phyloP scores from a whole-genome alignment of 2,888 invertebrate genomes.

The Diploptera punctata region DNA sequence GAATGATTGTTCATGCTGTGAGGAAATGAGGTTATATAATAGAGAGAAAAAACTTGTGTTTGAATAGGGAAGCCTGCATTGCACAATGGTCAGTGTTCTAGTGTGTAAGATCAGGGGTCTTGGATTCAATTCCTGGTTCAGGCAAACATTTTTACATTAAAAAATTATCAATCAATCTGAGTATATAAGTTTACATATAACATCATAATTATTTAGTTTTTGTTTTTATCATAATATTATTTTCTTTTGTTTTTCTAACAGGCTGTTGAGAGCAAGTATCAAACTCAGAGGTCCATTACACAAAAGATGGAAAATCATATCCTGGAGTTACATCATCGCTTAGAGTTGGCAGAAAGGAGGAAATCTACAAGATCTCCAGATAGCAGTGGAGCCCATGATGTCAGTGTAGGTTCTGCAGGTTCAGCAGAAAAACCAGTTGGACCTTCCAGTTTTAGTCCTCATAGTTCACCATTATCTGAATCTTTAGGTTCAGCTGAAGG shows the following conservation, averaged over 20 bases:
- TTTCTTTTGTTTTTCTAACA: conserved; percentile 47
- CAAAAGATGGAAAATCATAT: conserved; percentile 63
- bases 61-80: no score
- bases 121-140: no score
- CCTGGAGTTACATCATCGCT: conserved; percentile 58
- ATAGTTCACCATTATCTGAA: conserved; percentile 43
- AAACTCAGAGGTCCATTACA: conserved; percentile 61
- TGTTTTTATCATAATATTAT: no score
- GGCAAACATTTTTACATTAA: no score
- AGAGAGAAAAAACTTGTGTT: no score
- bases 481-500: conserved; percentile 43
- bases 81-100: no score
- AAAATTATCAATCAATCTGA: no score
- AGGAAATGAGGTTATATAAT: no score
- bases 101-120: no score
- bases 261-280: conserved; percentile 66
- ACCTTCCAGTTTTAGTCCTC: conserved; percentile 39
- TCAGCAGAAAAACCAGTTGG: conserved; percentile 30
- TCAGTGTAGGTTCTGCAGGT: conserved; percentile 34
- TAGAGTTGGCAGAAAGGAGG: conserved; percentile 47
- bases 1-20: no score
- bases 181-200: no score
- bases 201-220: no score
- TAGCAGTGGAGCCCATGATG: conserved; percentile 34
- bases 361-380: conserved; percentile 33